Percentiles rank a stretch among this genome's conserved stretches.
These are phyloP conservation scores for Papilio protenor DNA, from an alignment of 2,888 invertebrate species.

Conservation along the genomic window DNA sequence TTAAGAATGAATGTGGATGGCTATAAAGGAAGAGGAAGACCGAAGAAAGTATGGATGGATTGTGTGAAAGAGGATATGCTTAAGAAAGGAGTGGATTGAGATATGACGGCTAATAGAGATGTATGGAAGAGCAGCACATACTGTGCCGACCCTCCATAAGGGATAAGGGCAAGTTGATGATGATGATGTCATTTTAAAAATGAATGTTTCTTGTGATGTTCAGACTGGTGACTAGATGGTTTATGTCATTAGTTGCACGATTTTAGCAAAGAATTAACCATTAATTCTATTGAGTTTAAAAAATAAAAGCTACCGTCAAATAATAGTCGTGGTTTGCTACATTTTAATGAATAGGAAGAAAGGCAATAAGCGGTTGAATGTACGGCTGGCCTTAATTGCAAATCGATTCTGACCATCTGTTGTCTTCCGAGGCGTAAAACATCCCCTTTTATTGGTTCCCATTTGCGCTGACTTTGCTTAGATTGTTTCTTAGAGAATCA, in stretches of 20 bases:
- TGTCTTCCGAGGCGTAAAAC: conserved; percentile 51
- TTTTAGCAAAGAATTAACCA: conserved; percentile 31
- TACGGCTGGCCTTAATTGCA: conserved; percentile 59
- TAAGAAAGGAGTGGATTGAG: too few relatives aligned
- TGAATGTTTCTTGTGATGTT: neutral
- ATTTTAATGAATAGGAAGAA: conserved; percentile 45
- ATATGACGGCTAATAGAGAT: too few relatives aligned
- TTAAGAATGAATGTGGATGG: too few relatives aligned
- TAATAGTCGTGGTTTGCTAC: conserved; percentile 37
- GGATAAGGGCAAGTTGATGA: too few relatives aligned
- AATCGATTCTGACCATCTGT: conserved; percentile 67
- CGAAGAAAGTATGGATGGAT: too few relatives aligned
- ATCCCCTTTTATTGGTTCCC: conserved; percentile 41
- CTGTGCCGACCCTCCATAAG: too few relatives aligned
- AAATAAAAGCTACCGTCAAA: conserved; percentile 23
- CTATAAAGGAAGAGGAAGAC: too few relatives aligned
- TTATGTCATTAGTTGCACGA: conserved; percentile 22
- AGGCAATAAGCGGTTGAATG: conserved; percentile 47
- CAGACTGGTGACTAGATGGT: neutral
- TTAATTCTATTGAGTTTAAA: conserved; percentile 35
- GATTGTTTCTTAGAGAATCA: conserved; percentile 15
- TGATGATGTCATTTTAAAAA: too few relatives aligned
- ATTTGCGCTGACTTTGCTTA: conserved; percentile 24
- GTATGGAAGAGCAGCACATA: too few relatives aligned
- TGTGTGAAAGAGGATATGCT: too few relatives aligned